Evolutionary conservation across 2,888 invertebrate species (phyloP).

Genomic region (Dione vanillae): DNA sequence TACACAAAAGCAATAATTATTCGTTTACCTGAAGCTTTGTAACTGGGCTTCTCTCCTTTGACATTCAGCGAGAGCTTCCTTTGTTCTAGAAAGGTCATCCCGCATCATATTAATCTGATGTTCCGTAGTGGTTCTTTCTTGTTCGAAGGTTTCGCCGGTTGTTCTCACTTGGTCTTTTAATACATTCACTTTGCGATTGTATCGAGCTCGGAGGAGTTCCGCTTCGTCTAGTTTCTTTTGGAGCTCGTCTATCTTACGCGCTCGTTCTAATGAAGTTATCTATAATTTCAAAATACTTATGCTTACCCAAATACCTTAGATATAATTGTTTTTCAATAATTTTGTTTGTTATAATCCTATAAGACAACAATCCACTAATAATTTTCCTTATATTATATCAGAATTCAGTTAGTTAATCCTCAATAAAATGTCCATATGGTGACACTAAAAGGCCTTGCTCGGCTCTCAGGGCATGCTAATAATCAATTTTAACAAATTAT

Average conservation of each 20-base stretch:
- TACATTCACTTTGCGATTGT: slow-evolving; percentile 88
- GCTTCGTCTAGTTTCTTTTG: slow-evolving; percentile 92
- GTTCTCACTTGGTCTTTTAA: slow-evolving; percentile 89
- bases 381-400: slow-evolving; percentile 6
- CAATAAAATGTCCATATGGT: background rate
- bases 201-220: slow-evolving; percentile 90
- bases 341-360: background rate
- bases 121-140: slow-evolving; percentile 87
- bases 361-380: background rate
- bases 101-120: slow-evolving; percentile 88
- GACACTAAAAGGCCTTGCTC: background rate
- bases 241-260: slow-evolving; percentile 92
- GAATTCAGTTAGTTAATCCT: slow-evolving; percentile 8
- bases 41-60: slow-evolving; percentile 91
- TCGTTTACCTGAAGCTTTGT: slow-evolving; percentile 86
- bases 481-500: background rate
- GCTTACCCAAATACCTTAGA: background rate
- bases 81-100: slow-evolving; percentile 90
- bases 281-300: slow-evolving; percentile 56
- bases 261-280: slow-evolving; percentile 93
- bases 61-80: slow-evolving; percentile 89
- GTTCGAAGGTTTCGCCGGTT: slow-evolving; percentile 87
- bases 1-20: too few relatives aligned
- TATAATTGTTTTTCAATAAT: background rate
- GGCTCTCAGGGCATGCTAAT: background rate